Evolutionary conservation across 2,888 invertebrate species (phyloP).

Genomic region (Eilema sororculum): DNA sequence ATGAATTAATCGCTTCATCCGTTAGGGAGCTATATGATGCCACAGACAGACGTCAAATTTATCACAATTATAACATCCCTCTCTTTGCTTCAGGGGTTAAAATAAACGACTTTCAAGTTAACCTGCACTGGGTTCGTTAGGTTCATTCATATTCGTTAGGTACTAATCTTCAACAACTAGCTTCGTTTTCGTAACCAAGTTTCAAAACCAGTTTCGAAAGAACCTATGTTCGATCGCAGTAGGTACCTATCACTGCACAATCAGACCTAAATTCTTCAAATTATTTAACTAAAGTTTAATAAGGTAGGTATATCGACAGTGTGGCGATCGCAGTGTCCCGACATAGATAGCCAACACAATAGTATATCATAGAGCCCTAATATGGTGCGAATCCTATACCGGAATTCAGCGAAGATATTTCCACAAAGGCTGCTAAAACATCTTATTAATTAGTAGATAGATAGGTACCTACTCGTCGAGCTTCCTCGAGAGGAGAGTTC

Average conservation of each 20-base stretch:
- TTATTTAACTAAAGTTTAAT: slow-evolving; percentile 9
- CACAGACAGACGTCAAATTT: no score
- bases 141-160: background rate
- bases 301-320: background rate
- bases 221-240: no score
- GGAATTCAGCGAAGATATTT: slow-evolving; percentile 32
- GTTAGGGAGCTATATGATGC: no score
- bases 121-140: no score
- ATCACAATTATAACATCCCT: no score
- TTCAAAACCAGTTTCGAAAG: no score
- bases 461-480: background rate
- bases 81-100: no score
- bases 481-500: background rate
- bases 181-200: no score
- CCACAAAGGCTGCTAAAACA: slow-evolving; percentile 6
- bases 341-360: background rate
- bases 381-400: slow-evolving; percentile 21
- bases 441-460: background rate
- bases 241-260: background rate
- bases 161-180: background rate
- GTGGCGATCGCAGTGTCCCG: slow-evolving; percentile 1
- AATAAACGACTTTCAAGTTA: background rate
- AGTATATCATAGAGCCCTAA: slow-evolving; percentile 20
- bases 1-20: no score
- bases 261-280: background rate